phyloP scores from a whole-genome alignment of 1,140 invertebrate species.

The Ladona fulva region DNA sequence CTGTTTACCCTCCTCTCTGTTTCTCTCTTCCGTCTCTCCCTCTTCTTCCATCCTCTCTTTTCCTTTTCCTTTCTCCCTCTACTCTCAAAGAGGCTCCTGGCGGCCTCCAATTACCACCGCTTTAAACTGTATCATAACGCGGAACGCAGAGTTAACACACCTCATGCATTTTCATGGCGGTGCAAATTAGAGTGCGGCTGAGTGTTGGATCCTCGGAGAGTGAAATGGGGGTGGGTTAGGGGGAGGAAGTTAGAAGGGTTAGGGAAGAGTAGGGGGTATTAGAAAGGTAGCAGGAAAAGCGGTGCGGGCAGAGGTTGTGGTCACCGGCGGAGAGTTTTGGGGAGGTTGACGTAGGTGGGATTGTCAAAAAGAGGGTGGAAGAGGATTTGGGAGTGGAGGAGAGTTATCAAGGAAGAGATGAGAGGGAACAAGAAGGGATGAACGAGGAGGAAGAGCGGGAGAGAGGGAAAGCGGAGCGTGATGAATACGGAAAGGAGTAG shows the following conservation, averaged over 20 bases:
- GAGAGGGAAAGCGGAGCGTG: neutral
- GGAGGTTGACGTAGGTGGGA: no score
- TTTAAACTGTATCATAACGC: constrained; percentile 7
- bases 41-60: no score
- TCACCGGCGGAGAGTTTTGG: no score
- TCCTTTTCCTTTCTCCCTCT: no score
- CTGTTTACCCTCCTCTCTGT: no score
- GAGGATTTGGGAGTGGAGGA: neutral
- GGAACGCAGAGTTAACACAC: constrained; percentile 1
- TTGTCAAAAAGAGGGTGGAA: neutral
- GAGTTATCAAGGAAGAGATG: neutral
- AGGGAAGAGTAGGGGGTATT: no score
- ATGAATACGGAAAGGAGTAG: neutral
- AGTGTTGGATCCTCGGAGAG: neutral
- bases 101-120: neutral
- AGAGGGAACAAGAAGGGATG: neutral
- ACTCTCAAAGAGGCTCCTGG: neutral
- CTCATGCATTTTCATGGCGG: constrained; percentile 3
- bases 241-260: no score
- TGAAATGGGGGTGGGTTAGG: no score
- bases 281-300: no score
- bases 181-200: neutral
- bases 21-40: no score
- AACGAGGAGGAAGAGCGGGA: neutral
- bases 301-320: no score